Evolutionary conservation across 53 echinoderm and acorn worm genomes (phyloP).

Genomic region (Henricia sp.): DNA sequence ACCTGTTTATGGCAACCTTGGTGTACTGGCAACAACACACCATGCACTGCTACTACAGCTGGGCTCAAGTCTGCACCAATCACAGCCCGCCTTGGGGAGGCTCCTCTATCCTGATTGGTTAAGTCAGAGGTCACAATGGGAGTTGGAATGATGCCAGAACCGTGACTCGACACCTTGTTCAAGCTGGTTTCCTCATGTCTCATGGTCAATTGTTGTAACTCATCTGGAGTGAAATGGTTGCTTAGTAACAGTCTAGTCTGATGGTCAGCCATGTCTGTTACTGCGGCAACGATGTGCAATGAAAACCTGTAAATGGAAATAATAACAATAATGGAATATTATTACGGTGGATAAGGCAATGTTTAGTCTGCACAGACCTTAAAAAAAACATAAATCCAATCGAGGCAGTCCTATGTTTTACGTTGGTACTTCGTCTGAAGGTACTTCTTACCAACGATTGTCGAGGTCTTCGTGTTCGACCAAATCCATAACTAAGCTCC

Average conservation of each 20-base stretch:
- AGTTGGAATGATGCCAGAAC: not conserved
- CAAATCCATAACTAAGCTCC: constrained; percentile 76
- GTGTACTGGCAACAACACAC: constrained; percentile 70
- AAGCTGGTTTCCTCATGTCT: constrained; percentile 16
- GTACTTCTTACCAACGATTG: constrained; percentile 65
- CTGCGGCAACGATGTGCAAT: constrained; percentile 33
- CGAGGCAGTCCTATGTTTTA: not conserved
- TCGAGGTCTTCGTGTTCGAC: constrained; percentile 58
- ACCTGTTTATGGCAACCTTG: constrained; percentile 12
- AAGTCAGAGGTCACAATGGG: constrained; percentile 19
- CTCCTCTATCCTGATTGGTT: constrained; percentile 1
- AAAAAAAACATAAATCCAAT: not conserved
- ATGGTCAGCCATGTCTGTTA: constrained; percentile 59
- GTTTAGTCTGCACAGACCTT: not conserved
- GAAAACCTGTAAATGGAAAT: constrained; percentile 40
- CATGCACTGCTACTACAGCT: constrained; percentile 79
- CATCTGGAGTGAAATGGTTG: constrained; percentile 45
- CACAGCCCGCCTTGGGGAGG: constrained; percentile 40
- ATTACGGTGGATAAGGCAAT: not conserved
- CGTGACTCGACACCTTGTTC: not conserved
- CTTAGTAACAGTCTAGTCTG: constrained; percentile 35
- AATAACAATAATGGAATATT: not conserved
- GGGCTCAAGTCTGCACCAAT: constrained; percentile 58
- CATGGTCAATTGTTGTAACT: constrained; percentile 36
- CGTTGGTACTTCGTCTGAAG: too few relatives aligned